Percentiles rank a stretch among this genome's conserved stretches.
Evolutionary conservation across 2,888 invertebrate genomes (phyloP).

Genomic region (Rhyacophila evoluta): DNA sequence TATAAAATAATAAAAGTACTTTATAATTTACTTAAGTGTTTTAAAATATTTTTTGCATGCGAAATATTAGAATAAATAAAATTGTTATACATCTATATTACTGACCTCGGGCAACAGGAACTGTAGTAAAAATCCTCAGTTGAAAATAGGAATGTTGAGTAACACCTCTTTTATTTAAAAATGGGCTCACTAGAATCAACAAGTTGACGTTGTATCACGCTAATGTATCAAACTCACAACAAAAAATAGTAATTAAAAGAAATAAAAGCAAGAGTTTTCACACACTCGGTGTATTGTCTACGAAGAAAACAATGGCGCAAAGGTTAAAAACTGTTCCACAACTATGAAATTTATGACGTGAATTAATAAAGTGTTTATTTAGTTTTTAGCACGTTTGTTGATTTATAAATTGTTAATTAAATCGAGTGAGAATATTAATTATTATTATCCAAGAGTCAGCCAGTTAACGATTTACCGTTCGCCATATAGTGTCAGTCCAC

Average conservation of each 20-base stretch:
- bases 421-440: constrained; percentile 20
- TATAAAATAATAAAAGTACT: too few species aligned
- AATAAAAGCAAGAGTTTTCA: constrained; percentile 54
- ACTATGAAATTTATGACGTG: constrained; percentile 29
- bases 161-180: constrained; percentile 1
- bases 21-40: too few species aligned
- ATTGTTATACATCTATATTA: too few species aligned
- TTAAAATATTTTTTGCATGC: too few species aligned
- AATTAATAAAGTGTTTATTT: constrained; percentile 13
- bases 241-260: constrained; percentile 48
- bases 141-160: constrained; percentile 28
- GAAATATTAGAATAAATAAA: too few species aligned
- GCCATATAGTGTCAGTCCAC: constrained; percentile 5
- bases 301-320: constrained; percentile 38
- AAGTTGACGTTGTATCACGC: constrained; percentile 27
- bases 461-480: constrained; percentile 7
- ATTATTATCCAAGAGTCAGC: background rate
- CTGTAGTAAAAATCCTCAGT: constrained; percentile 25
- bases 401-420: background rate
- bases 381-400: background rate
- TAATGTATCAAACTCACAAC: constrained; percentile 21
- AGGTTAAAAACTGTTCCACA: constrained; percentile 51
- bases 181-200: constrained; percentile 17
- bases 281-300: constrained; percentile 53
- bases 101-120: constrained; percentile 45